A percentile compares a stretch with the other conserved stretches of the same genome.
Conservation (phyloP, 1,140 invertebrate genomes). For the Polypedilum vanderplanki region DNA sequence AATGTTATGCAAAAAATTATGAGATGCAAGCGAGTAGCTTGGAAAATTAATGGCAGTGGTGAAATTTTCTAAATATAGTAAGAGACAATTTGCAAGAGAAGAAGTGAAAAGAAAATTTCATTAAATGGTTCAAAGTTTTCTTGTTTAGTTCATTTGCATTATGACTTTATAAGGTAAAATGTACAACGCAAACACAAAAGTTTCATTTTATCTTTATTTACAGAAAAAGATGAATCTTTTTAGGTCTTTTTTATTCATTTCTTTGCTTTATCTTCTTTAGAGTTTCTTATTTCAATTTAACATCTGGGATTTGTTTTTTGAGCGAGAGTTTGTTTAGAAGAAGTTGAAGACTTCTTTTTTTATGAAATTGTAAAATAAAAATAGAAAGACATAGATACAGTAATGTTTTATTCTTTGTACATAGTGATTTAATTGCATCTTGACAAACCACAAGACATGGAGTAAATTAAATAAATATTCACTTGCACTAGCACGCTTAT, state of each 20-base stretch:
- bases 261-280: no score
- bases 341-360: no score
- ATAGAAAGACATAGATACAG: no score
- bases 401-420: no score
- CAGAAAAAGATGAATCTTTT: background rate
- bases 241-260: background rate
- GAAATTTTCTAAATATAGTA: background rate
- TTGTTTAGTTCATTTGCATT: background rate
- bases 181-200: background rate
- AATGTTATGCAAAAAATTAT: slow-evolving; percentile 6
- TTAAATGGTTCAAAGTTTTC: background rate
- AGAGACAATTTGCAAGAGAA: background rate
- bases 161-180: background rate
- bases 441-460: no score
- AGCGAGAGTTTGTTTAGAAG: no score
- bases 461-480: no score
- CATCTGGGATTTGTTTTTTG: no score
- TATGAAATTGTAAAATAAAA: no score
- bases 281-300: no score
- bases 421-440: no score
- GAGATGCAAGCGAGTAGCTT: background rate
- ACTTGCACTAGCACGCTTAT: no score
- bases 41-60: background rate
- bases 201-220: background rate
- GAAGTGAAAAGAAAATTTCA: background rate